Evolutionary conservation across 2,797 vertebrate species (phyloP).

Genomic region (Buphagus erythrorhynchus): DNA sequence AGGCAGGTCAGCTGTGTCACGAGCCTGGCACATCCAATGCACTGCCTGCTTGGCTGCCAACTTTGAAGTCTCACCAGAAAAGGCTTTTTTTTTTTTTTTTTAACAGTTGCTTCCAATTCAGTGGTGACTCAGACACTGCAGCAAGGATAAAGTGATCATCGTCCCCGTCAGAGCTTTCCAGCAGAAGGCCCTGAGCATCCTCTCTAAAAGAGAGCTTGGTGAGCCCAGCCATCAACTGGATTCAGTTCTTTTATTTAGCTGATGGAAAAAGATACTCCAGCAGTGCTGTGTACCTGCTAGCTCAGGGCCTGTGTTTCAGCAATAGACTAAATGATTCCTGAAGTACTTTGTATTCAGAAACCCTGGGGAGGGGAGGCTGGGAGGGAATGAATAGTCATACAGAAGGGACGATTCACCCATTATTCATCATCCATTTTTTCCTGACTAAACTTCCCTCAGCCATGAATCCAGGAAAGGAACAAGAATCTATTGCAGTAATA

Average conservation of each 20-base stretch:
- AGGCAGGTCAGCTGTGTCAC: slow-evolving; percentile 46
- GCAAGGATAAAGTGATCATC: slow-evolving; percentile 52
- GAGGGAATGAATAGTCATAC: neutral
- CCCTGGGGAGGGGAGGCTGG: neutral
- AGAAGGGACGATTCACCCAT: neutral
- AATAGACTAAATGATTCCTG: neutral
- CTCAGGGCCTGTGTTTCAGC: neutral
- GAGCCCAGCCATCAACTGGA: neutral
- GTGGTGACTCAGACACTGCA: slow-evolving; percentile 64
- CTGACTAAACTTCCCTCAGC: neutral
- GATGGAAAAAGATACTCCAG: neutral
- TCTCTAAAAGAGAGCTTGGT: neutral
- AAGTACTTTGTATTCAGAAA: neutral
- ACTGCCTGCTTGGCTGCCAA: slow-evolving; percentile 30
- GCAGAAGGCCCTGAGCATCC: neutral
- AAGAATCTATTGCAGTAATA: neutral
- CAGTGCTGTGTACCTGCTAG: neutral
- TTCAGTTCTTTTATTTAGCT: slow-evolving; percentile 10
- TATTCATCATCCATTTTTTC: neutral
- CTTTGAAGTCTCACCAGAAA: slow-evolving; percentile 44
- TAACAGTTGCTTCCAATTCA: slow-evolving; percentile 30
- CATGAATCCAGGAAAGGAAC: neutral
- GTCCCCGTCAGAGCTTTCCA: neutral
- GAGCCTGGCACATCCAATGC: slow-evolving; percentile 18
- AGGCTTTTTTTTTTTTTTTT: neutral